phyloP scores from a whole-genome alignment of 2,888 invertebrate genomes.

The Pelosia muscerda region DNA sequence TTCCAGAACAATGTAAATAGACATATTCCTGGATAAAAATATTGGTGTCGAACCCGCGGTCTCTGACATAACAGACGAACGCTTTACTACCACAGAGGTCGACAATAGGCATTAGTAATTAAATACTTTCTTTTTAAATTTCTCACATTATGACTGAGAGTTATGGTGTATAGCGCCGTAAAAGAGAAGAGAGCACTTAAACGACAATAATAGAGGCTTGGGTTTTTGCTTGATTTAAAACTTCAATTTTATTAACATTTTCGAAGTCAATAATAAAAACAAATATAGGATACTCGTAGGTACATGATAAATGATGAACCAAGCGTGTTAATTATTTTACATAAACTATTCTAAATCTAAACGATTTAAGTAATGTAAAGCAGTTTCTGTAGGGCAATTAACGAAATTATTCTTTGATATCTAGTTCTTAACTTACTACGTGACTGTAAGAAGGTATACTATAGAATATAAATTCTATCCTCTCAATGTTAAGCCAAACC shows the following conservation, averaged over 20 bases:
- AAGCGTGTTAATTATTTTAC: no score
- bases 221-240: neutral
- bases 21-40: no score
- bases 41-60: no score
- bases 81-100: no score
- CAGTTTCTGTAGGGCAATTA: neutral
- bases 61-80: no score
- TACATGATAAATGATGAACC: no score
- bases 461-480: neutral
- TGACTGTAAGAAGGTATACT: neutral
- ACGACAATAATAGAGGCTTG: neutral
- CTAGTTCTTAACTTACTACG: neutral
- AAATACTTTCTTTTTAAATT: neutral
- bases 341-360: neutral
- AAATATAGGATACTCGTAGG: no score
- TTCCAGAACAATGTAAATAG: no score
- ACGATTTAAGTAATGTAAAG: neutral
- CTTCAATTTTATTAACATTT: no score
- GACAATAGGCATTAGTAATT: no score
- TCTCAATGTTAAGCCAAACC: neutral
- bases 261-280: no score
- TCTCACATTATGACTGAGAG: neutral
- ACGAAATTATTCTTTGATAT: neutral
- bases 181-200: neutral
- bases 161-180: neutral